Evolutionary conservation across 2,113 vertebrate genomes (phyloP).

Genomic region (Murina feae): DNA sequence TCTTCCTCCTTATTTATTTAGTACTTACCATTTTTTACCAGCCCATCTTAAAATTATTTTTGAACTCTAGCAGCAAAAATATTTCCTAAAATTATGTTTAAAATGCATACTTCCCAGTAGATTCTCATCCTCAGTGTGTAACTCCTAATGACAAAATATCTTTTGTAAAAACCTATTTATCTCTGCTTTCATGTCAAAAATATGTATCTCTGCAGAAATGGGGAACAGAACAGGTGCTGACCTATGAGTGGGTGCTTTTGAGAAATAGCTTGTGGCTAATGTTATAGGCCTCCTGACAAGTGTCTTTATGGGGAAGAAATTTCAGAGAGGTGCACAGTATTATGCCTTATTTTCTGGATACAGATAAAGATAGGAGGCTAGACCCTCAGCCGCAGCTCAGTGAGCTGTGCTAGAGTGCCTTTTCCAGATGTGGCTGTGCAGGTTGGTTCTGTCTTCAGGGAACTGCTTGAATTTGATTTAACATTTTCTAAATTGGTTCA

Average conservation of each 20-base stretch:
- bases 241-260: not conserved
- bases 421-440: slow-evolving; percentile 58
- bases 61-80: not conserved
- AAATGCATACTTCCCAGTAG: not conserved
- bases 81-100: not conserved
- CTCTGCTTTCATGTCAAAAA: not conserved
- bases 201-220: not conserved
- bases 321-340: not conserved
- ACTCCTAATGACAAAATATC: not conserved
- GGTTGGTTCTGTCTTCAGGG: slow-evolving; percentile 54
- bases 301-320: not conserved
- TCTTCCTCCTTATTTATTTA: not conserved
- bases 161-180: not conserved
- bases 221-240: not conserved
- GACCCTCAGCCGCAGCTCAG: not conserved
- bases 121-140: not conserved
- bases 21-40: not conserved
- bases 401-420: not conserved
- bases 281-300: not conserved
- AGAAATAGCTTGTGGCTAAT: not conserved
- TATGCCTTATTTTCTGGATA: not conserved
- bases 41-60: slow-evolving; percentile 15
- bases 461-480: slow-evolving; percentile 67
- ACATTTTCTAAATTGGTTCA: slow-evolving; percentile 71
- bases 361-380: not conserved